These are phyloP conservation scores for Herpetotheres cachinnans DNA, from an alignment of 2,113 vertebrate genomes.

Conservation along the genomic window DNA sequence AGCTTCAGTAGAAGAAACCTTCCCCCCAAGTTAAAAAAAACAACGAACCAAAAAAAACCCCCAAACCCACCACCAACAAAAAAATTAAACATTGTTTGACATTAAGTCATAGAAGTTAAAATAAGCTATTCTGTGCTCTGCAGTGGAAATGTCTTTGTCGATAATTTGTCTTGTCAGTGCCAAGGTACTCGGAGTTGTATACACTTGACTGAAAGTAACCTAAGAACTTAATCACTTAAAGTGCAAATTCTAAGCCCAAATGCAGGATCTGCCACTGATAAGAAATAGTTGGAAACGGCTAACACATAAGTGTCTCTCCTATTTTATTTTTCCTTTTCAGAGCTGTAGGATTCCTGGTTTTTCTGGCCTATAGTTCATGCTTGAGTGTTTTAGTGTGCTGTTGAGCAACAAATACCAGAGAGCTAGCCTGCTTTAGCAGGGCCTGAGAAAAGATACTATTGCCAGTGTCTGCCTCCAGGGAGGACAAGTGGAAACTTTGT, in stretches of 20 bases:
- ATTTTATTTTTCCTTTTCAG: not conserved
- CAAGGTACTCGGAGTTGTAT: not conserved
- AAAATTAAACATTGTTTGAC: not conserved
- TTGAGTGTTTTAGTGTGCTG: not conserved
- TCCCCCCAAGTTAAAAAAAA: not conserved
- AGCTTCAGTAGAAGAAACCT: not conserved
- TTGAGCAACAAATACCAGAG: not conserved
- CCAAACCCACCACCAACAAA: not conserved
- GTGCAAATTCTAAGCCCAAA: not conserved
- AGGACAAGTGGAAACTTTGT: not conserved
- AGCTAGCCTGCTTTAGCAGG: not conserved
- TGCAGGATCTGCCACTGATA: not conserved
- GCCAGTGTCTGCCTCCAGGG: not conserved
- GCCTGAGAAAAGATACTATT: not conserved
- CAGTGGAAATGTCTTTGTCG: not conserved
- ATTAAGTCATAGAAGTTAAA: not conserved
- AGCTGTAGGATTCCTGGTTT: not conserved
- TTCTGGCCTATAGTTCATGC: not conserved
- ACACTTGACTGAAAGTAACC: conserved; percentile 22
- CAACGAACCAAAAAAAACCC: not conserved
- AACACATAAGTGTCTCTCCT: not conserved
- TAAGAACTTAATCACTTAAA: conserved; percentile 11
- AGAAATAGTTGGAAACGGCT: not conserved
- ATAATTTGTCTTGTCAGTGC: conserved; percentile 6
- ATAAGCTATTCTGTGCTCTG: not conserved